Evolutionary conservation across 2,888 invertebrate genomes (phyloP), one percentile per base, ranked within the genome.

Genomic region (Pherbina coryleti): DNA sequence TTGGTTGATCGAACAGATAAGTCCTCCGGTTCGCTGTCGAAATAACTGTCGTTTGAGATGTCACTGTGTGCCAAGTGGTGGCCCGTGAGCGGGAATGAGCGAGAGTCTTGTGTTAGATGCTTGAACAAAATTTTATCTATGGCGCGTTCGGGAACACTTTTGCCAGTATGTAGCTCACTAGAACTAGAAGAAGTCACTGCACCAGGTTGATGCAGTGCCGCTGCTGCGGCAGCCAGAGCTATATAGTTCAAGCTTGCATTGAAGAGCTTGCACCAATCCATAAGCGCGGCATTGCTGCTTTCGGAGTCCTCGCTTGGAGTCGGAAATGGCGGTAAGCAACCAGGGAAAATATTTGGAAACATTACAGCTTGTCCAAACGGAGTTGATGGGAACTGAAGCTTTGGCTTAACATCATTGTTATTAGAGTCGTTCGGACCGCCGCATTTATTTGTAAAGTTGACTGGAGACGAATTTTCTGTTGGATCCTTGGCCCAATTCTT

Each of bases 261-360:
- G 82, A 92, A 92, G 84, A 94, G 93, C 89, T 94, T 94, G 89
- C 94, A 95, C 92, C 94, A 94, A 84, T 94, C 93, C 82, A 95
- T 91, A 92, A 93, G 93, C 0, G 93, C 92, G 82, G 81, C 81
- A 71, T 83, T 84, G 75, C 80, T 81, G 19, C 79, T 79, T 69
- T 84, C 85, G 0, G 81, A 80, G 73, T 81, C 81, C 67, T 78
- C 75, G 66, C 78, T 76, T 67, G 82, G 80, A 77, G 79, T 82
- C 8, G 80, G 79, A 77, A 78, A 72, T 55, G 76, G 72, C 19
- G 79, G 62, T 53, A 78, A 60, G 51, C 76, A 60, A 49, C 17
- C 55, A 11, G 75, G 67, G 3, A 75, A 53, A 0, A 31, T 25
- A 25, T n/a, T 34, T 25, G 75, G 64, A 25, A 74, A 67, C 34